phyloP scores from a whole-genome alignment of 1,140 invertebrate species.

The Caenorhabditis tropicalis region DNA sequence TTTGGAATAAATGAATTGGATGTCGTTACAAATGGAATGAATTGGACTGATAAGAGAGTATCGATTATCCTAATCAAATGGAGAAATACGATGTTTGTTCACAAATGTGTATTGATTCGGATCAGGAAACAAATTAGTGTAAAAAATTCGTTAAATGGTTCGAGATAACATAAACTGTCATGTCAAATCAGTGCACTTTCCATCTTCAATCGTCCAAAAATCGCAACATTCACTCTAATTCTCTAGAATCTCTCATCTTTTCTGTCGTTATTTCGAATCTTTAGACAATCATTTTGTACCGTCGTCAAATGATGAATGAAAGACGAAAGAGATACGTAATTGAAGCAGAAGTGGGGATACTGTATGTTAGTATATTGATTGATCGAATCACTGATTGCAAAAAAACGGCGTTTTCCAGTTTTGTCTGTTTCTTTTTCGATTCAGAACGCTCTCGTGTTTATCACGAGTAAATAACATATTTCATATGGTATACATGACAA shows the following conservation, averaged over 20 bases:
- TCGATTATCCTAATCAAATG: no score
- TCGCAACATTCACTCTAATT: constrained; percentile 36
- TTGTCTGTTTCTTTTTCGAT: not conserved
- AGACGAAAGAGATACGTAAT: constrained; percentile 14
- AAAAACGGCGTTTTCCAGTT: constrained; percentile 3
- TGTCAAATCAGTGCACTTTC: constrained; percentile 36
- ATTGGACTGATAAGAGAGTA: not conserved
- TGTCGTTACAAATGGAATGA: not conserved
- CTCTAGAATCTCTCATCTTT: not conserved
- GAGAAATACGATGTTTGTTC: constrained; percentile 18
- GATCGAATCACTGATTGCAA: not conserved
- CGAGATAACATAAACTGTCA: constrained; percentile 35
- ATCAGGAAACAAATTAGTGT: not conserved
- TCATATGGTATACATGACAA: not conserved
- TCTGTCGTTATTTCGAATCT: not conserved
- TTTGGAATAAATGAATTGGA: not conserved
- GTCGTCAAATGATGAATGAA: constrained; percentile 24
- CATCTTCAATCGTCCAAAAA: constrained; percentile 23
- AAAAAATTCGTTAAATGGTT: constrained; percentile 36
- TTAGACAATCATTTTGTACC: constrained; percentile 4
- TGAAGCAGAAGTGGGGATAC: not conserved
- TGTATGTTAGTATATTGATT: constrained; percentile 8
- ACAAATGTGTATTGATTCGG: not conserved
- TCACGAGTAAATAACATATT: not conserved
- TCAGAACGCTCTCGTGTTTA: not conserved